These are phyloP conservation scores for Nannospalax galili DNA, from an alignment of 2,113 vertebrate species.

Conservation along the genomic window DNA sequence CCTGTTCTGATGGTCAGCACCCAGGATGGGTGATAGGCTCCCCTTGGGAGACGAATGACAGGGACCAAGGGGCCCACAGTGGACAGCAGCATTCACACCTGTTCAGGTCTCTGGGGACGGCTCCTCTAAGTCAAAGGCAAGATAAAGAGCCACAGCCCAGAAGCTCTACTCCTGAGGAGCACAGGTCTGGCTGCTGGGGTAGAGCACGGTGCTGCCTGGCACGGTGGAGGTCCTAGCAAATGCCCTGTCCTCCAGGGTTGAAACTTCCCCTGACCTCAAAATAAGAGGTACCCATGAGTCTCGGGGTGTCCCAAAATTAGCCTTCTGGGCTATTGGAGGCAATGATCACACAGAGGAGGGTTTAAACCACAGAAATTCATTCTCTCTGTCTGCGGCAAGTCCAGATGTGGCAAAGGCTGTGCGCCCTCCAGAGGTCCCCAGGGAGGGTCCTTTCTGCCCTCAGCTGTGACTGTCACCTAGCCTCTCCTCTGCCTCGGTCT, in stretches of 20 bases:
- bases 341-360: neutral
- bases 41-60: neutral
- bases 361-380: neutral
- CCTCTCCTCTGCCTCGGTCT: fast-evolving
- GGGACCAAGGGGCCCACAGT: neutral
- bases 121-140: neutral
- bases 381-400: neutral
- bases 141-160: neutral
- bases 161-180: neutral
- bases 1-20: neutral
- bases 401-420: neutral
- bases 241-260: neutral
- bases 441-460: neutral
- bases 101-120: neutral
- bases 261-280: neutral
- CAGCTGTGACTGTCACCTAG: neutral
- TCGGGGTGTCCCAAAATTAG: too few species aligned
- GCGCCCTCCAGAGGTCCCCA: neutral
- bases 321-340: neutral
- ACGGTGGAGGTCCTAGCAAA: fast-evolving
- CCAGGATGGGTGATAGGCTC: neutral
- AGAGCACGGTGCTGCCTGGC: too few species aligned
- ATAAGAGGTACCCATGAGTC: neutral
- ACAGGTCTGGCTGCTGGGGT: too few species aligned
- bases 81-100: neutral